Conservation (phyloP, 2,888 invertebrate species). For the Dexiosoma caninum region DNA sequence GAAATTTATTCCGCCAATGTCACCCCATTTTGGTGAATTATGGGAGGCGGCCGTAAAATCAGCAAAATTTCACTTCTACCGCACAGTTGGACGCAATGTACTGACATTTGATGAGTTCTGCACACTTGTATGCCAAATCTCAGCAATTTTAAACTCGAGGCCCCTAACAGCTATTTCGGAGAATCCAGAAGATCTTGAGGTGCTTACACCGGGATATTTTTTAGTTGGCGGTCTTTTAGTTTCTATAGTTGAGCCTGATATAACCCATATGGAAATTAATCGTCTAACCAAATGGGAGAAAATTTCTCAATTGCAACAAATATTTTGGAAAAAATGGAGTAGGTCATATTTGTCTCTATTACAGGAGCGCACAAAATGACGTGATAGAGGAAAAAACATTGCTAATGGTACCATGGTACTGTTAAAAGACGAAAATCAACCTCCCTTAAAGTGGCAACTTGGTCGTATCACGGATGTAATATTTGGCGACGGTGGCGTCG, state of each 20-base stretch:
- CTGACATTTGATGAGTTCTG: slow-evolving; percentile 48
- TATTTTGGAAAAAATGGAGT: slow-evolving; percentile 58
- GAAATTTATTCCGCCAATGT: too few relatives aligned
- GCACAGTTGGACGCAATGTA: slow-evolving; percentile 26
- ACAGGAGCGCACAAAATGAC: slow-evolving; percentile 61
- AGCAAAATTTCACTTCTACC: slow-evolving; percentile 28
- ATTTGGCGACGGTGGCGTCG: slow-evolving; percentile 39
- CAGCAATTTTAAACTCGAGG: slow-evolving; percentile 50
- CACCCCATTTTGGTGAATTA: slow-evolving; percentile 52
- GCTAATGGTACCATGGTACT: slow-evolving; percentile 16
- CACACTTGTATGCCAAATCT: slow-evolving; percentile 57
- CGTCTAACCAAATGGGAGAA: slow-evolving; percentile 10
- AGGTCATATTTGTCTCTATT: slow-evolving; percentile 45
- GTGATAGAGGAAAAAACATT: slow-evolving; percentile 18
- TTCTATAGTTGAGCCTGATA: neutral
- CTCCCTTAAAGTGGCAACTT: slow-evolving; percentile 58
- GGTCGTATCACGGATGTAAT: slow-evolving; percentile 51
- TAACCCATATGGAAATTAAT: neutral
- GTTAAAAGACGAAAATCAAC: slow-evolving; percentile 46
- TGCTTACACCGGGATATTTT: neutral
- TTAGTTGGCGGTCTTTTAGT: neutral
- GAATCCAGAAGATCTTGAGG: neutral
- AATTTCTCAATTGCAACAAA: slow-evolving; percentile 46
- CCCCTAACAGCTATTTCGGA: slow-evolving; percentile 35
- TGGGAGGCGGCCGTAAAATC: slow-evolving; percentile 43